Evolutionary conservation across 2,888 invertebrate genomes (phyloP).

Genomic region (Galerucella calmariensis): DNA sequence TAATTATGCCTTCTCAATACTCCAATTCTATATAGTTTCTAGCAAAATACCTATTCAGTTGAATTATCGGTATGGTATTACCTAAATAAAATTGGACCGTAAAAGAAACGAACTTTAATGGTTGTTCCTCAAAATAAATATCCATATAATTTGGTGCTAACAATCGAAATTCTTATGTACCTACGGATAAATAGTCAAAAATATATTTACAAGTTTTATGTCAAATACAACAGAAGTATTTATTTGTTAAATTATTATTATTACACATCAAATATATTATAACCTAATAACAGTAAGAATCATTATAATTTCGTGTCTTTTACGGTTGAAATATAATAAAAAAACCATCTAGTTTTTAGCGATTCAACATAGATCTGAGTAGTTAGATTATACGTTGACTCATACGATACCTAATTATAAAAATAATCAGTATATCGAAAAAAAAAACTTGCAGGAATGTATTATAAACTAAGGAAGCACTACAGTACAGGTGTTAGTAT

Average conservation of each 20-base stretch:
- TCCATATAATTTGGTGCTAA: too few relatives aligned
- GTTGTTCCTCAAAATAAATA: too few relatives aligned
- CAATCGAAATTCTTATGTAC: too few relatives aligned
- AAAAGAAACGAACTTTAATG: slow-evolving; percentile 2
- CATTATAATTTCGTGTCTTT: background rate
- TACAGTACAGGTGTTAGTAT: slow-evolving; percentile 56
- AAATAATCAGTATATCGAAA: slow-evolving; percentile 61
- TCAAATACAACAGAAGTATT: too few relatives aligned
- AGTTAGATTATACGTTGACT: slow-evolving; percentile 58
- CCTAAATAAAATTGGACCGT: slow-evolving; percentile 2
- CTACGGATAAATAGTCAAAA: background rate
- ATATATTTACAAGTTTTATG: background rate
- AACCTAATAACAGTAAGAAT: background rate
- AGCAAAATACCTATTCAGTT: slow-evolving; percentile 47
- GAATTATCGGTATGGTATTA: slow-evolving; percentile 52
- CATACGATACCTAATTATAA: slow-evolving; percentile 56
- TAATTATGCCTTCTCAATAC: slow-evolving; percentile 36
- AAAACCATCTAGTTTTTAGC: slow-evolving; percentile 56
- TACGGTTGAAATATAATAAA: slow-evolving; percentile 43
- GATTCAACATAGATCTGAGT: slow-evolving; percentile 59
- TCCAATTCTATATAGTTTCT: slow-evolving; percentile 46
- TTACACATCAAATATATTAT: background rate
- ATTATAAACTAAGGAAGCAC: slow-evolving; percentile 54
- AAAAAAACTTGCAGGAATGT: slow-evolving; percentile 56
- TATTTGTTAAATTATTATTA: too few relatives aligned